A percentile compares a stretch with the other conserved stretches of the same genome.
Evolutionary conservation across 2,888 invertebrate genomes (phyloP).

Genomic region (Epinotia nisella): DNA sequence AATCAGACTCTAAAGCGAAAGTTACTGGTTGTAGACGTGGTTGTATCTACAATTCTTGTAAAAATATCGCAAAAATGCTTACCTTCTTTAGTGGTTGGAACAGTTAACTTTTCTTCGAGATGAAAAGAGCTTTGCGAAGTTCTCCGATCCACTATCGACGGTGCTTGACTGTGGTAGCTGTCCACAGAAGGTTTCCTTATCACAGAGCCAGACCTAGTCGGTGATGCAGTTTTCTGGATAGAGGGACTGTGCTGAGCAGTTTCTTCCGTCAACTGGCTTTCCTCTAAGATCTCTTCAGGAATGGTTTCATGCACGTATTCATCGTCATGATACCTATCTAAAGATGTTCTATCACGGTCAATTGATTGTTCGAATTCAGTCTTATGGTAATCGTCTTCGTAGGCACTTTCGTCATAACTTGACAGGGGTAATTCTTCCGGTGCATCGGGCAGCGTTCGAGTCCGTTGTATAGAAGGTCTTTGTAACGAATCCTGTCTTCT

Average conservation of each 20-base stretch:
- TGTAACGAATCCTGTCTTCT: constrained; percentile 82
- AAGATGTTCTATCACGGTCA: constrained; percentile 74
- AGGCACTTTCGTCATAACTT: constrained; percentile 83
- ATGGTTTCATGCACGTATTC: constrained; percentile 74
- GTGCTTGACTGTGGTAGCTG: constrained; percentile 79
- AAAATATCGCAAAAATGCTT: constrained; percentile 37
- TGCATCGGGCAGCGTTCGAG: constrained; percentile 78
- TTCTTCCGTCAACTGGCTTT: constrained; percentile 69
- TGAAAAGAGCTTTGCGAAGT: constrained; percentile 81
- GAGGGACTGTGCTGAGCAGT: constrained; percentile 56
- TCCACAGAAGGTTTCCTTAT: constrained; percentile 77
- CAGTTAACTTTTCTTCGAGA: constrained; percentile 83
- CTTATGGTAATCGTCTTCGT: constrained; percentile 82
- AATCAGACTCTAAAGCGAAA: too few relatives aligned
- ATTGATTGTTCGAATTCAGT: constrained; percentile 79
- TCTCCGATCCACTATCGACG: constrained; percentile 76
- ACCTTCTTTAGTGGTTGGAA: constrained; percentile 78
- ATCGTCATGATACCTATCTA: constrained; percentile 78
- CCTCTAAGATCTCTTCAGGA: constrained; percentile 68
- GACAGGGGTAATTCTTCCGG: constrained; percentile 75
- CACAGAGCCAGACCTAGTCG: constrained; percentile 69
- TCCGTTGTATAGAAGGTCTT: constrained; percentile 78
- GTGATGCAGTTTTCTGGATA: constrained; percentile 75
- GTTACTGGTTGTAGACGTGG: too few relatives aligned
- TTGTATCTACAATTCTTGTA: not conserved